A percentile compares a stretch with the other conserved stretches of the same genome.
Conservation (phyloP, 2,888 invertebrate genomes). For the Thereva unica region DNA sequence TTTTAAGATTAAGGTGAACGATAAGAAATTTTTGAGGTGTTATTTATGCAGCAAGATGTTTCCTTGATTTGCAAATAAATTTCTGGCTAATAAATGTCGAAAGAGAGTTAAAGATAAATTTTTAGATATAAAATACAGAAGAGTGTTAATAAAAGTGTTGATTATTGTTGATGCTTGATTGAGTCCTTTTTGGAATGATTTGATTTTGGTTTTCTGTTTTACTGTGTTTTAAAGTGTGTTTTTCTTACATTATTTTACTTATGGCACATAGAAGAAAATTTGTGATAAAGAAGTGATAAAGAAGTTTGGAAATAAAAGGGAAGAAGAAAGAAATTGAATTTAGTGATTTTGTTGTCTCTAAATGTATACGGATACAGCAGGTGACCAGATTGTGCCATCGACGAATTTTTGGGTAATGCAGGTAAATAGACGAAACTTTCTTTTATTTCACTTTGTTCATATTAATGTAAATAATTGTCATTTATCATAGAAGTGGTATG, state of each 20-base stretch:
- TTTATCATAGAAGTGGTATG: no score
- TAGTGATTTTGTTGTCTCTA: slow-evolving; percentile 44
- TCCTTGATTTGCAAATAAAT: slow-evolving; percentile 23
- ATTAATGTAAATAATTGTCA: no score
- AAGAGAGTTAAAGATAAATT: not conserved
- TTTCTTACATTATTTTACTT: not conserved
- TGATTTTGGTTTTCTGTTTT: no score
- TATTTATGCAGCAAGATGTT: slow-evolving; percentile 1
- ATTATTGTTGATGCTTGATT: no score
- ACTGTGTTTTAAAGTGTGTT: no score
- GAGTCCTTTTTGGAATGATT: no score
- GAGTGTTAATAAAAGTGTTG: no score
- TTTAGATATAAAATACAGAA: no score
- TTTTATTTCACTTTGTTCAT: no score
- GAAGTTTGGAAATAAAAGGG: slow-evolving; percentile 3
- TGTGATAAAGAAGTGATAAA: slow-evolving; percentile 24
- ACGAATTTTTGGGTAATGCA: slow-evolving; percentile 60
- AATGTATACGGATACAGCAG: slow-evolving; percentile 60
- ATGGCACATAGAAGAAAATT: slow-evolving; percentile 16
- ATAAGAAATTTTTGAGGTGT: slow-evolving; percentile 21
- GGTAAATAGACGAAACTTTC: slow-evolving; percentile 47
- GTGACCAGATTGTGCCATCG: slow-evolving; percentile 59
- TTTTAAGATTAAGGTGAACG: slow-evolving; percentile 27
- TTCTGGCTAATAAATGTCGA: slow-evolving; percentile 14
- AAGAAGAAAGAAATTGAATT: slow-evolving; percentile 21